These are phyloP conservation scores for Archegozetes longisetosus DNA, from an alignment of 1,140 invertebrate genomes.

Conservation along the genomic window DNA sequence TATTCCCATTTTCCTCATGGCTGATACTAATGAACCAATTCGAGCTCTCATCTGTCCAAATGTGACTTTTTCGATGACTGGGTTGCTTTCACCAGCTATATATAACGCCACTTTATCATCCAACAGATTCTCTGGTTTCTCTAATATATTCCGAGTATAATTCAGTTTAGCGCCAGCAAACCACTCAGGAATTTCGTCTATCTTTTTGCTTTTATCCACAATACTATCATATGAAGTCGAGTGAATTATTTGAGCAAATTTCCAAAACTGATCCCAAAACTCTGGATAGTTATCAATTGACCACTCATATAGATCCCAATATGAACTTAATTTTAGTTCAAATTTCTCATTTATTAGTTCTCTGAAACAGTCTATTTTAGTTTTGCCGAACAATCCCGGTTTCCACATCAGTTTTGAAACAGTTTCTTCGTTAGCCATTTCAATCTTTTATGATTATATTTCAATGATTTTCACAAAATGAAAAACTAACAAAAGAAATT, in stretches of 20 bases:
- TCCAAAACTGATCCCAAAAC: constrained; percentile 35
- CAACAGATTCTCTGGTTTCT: constrained; percentile 14
- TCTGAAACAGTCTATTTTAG: constrained; percentile 16
- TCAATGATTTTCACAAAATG: too few species aligned
- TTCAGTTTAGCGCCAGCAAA: constrained; percentile 24
- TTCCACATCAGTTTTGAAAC: neutral
- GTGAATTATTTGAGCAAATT: constrained; percentile 29
- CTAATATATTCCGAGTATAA: constrained; percentile 26
- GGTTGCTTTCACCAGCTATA: constrained; percentile 14
- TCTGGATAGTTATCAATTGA: constrained; percentile 32
- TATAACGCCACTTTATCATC: constrained; percentile 21
- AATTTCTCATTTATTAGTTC: constrained; percentile 17
- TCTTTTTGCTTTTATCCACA: constrained; percentile 12
- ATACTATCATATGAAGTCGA: constrained; percentile 29
- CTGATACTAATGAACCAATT: constrained; percentile 5
- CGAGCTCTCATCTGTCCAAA: constrained; percentile 15
- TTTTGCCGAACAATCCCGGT: constrained; percentile 4
- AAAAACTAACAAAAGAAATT: too few species aligned
- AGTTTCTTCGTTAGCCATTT: neutral
- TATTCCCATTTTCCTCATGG: constrained; percentile 13
- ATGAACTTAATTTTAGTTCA: constrained; percentile 21
- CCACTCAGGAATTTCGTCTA: constrained; percentile 22
- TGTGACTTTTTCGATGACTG: constrained; percentile 1
- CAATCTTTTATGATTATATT: neutral
- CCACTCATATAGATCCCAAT: constrained; percentile 33